These are phyloP conservation scores for Cherax quadricarinatus DNA, from an alignment of 1,140 invertebrate species.

Conservation along the genomic window DNA sequence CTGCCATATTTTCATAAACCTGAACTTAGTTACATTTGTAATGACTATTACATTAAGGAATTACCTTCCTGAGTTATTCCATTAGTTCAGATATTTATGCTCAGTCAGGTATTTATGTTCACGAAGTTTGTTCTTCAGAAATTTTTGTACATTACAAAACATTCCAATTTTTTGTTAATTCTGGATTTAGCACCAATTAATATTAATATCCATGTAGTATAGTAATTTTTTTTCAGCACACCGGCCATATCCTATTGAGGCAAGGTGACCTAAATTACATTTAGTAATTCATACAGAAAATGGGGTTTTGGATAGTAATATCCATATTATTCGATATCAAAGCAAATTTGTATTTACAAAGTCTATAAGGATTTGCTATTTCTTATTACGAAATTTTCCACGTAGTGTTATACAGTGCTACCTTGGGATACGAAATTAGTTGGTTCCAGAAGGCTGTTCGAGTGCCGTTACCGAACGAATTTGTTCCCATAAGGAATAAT, in stretches of 20 bases:
- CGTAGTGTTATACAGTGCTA: background rate
- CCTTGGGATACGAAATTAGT: too few species aligned
- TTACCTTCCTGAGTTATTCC: background rate
- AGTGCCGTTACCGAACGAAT: too few species aligned
- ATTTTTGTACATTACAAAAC: slow-evolving; percentile 22
- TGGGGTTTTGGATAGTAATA: background rate
- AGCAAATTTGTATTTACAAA: background rate
- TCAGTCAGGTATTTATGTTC: background rate
- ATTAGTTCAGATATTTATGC: background rate
- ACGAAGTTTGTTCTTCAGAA: background rate
- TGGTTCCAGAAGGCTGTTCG: too few species aligned
- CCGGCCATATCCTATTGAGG: too few species aligned
- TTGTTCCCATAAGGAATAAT: too few species aligned
- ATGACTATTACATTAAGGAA: background rate
- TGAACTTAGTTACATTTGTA: background rate
- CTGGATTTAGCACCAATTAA: background rate
- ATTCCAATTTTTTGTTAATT: slow-evolving; percentile 1
- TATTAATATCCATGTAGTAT: too few species aligned
- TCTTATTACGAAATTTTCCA: background rate
- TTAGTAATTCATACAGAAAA: background rate
- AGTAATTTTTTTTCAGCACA: too few species aligned
- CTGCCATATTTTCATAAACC: background rate
- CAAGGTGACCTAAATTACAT: background rate
- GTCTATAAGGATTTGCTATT: background rate
- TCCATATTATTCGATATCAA: background rate